These are phyloP conservation scores for Neomorphus geoffroyi DNA, from an alignment of 2,797 vertebrate genomes.

Conservation along the genomic window DNA sequence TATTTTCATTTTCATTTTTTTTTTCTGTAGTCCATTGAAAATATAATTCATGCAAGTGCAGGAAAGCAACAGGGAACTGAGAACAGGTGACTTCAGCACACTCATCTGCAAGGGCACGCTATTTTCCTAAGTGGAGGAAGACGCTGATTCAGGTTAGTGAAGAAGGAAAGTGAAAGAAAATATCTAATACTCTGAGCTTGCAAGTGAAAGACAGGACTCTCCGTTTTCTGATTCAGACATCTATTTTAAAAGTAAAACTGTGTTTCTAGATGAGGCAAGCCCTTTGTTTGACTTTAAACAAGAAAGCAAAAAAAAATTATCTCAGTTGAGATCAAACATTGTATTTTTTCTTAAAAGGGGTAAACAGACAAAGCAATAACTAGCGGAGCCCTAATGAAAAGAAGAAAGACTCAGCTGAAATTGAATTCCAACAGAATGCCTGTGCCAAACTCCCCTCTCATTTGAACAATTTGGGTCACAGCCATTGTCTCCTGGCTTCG, in stretches of 20 bases:
- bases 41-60: background rate
- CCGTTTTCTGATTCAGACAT: background rate
- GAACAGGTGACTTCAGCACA: background rate
- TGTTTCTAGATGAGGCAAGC: background rate
- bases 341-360: background rate
- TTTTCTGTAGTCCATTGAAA: background rate
- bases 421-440: background rate
- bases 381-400: background rate
- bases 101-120: background rate
- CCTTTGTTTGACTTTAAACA: background rate
- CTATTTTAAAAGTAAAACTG: background rate
- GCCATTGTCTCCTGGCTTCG: background rate
- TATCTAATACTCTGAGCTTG: background rate
- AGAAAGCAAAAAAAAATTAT: background rate
- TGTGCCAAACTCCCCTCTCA: background rate
- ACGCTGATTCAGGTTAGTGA: background rate
- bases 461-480: background rate
- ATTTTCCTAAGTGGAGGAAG: background rate
- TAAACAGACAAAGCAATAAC: constrained; percentile 14
- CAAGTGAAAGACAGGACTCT: background rate
- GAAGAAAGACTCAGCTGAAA: background rate
- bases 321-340: background rate
- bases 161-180: background rate
- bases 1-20: background rate
- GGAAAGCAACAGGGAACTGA: background rate